These are phyloP conservation scores for Malurus elegans DNA, from an alignment of 2,113 vertebrate species.

Conservation along the genomic window DNA sequence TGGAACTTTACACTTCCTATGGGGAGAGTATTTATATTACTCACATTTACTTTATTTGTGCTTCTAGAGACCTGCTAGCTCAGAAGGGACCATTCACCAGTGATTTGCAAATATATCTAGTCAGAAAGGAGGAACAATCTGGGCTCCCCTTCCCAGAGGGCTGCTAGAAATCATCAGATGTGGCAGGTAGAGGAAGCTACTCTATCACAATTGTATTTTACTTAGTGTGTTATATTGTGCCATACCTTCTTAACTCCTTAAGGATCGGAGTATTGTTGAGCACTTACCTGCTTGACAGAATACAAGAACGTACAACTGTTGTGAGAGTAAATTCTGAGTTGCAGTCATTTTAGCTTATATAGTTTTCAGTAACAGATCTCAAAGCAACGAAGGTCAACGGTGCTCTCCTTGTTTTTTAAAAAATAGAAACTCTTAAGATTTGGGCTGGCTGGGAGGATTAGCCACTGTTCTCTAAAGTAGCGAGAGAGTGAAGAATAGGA, in stretches of 20 bases:
- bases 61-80: not conserved
- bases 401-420: not conserved
- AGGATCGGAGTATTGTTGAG: not conserved
- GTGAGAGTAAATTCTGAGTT: not conserved
- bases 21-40: not conserved
- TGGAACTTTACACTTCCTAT: not conserved
- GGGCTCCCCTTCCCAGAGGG: not conserved
- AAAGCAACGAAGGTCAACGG: not conserved
- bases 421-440: not conserved
- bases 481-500: not conserved
- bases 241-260: not conserved
- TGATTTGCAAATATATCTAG: not conserved
- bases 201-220: not conserved
- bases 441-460: not conserved
- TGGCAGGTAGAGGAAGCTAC: not conserved
- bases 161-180: not conserved
- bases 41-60: not conserved
- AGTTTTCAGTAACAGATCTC: not conserved
- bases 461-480: not conserved
- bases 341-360: not conserved
- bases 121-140: not conserved
- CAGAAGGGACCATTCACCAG: not conserved
- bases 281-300: not conserved
- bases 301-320: fast-evolving
- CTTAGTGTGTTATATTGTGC: not conserved